These are phyloP conservation scores for Cantharis flavilabris DNA, from an alignment of 2,888 invertebrate genomes.

Conservation along the genomic window DNA sequence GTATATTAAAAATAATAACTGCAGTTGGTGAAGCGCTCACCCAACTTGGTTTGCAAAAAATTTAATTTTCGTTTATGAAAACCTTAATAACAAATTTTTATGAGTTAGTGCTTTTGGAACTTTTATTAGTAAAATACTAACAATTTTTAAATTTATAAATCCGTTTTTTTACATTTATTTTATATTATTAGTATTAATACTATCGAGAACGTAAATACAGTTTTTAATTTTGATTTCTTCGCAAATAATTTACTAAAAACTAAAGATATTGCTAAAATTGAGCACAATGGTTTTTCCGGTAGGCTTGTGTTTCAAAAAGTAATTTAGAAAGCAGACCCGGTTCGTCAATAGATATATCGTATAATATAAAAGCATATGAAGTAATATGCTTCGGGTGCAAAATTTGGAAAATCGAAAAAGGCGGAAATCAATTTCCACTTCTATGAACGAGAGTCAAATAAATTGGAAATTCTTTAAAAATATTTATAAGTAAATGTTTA, in stretches of 20 bases:
- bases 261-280: neutral
- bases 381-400: neutral
- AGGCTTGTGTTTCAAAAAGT: neutral
- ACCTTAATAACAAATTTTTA: neutral
- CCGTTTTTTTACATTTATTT: neutral
- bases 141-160: neutral
- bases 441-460: neutral
- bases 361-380: neutral
- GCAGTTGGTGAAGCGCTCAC: constrained; percentile 7
- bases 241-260: neutral
- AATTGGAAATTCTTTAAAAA: neutral
- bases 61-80: constrained; percentile 5
- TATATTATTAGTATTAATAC: neutral
- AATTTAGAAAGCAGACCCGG: neutral
- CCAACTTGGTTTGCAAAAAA: constrained; percentile 2
- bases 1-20: constrained; percentile 20
- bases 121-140: neutral
- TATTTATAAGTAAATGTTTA: neutral
- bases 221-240: neutral
- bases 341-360: neutral
- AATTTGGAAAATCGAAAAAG: neutral
- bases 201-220: neutral
- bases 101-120: neutral
- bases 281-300: neutral
- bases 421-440: neutral